These are phyloP conservation scores for Nannospalax galili DNA, from an alignment of 2,113 vertebrate genomes.

Conservation along the genomic window DNA sequence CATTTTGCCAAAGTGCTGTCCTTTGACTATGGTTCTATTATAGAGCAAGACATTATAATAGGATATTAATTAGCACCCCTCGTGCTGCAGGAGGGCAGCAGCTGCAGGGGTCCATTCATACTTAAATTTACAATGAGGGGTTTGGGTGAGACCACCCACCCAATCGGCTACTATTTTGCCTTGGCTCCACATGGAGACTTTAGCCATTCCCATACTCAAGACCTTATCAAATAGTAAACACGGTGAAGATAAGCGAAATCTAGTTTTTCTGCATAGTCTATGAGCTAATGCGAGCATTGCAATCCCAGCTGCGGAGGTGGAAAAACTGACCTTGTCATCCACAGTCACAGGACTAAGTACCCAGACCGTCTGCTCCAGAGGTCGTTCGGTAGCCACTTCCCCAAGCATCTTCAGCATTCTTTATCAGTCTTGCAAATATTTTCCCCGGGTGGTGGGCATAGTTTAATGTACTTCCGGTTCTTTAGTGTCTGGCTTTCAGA, in stretches of 20 bases:
- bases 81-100: not conserved
- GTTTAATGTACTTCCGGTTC: not conserved
- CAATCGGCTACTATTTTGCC: not conserved
- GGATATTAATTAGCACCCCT: not conserved
- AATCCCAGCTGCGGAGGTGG: not conserved
- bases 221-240: not conserved
- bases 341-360: not conserved
- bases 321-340: not conserved
- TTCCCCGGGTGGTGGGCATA: not conserved
- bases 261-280: not conserved
- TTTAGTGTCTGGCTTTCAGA: not conserved
- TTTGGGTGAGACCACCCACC: not conserved
- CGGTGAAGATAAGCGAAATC: not conserved
- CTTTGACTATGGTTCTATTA: not conserved
- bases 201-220: not conserved
- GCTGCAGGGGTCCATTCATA: not conserved
- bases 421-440: not conserved
- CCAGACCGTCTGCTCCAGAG: not conserved
- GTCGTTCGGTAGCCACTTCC: not conserved
- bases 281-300: not conserved
- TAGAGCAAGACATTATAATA: not conserved
- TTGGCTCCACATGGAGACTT: constrained; percentile 12
- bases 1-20: not conserved
- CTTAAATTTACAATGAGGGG: not conserved
- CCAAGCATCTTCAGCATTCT: not conserved